phyloP scores from a whole-genome alignment of 2,113 vertebrate genomes.

The Trinectes maculatus region DNA sequence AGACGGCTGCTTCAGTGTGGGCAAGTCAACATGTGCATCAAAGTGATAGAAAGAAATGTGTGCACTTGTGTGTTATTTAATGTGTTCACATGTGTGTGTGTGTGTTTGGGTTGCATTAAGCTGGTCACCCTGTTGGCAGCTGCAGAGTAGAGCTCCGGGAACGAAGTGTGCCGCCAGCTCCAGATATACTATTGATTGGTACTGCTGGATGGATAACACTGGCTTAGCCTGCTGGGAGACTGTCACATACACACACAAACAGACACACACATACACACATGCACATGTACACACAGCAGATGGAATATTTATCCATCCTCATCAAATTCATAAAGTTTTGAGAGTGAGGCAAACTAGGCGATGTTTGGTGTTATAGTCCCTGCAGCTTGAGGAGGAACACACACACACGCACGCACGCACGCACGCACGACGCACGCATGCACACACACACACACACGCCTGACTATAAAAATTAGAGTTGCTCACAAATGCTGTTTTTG shows the following conservation, averaged over 20 bases:
- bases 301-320: slow-evolving; percentile 79
- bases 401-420: slow-evolving; percentile 19
- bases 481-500: slow-evolving; percentile 11
- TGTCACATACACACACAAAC: slow-evolving; percentile 37
- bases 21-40: slow-evolving; percentile 38
- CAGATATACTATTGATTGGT: slow-evolving; percentile 74
- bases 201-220: slow-evolving; percentile 77
- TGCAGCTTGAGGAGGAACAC: slow-evolving; percentile 48
- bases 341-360: slow-evolving; percentile 62
- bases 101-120: slow-evolving; percentile 58
- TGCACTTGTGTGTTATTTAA: slow-evolving; percentile 52
- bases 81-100: slow-evolving; percentile 45
- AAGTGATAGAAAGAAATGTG: slow-evolving; percentile 57
- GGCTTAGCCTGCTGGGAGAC: slow-evolving; percentile 74
- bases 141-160: slow-evolving; percentile 62
- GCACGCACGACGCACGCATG: slow-evolving; percentile 21
- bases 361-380: slow-evolving; percentile 68
- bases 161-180: slow-evolving; percentile 67
- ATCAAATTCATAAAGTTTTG: slow-evolving; percentile 78
- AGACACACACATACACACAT: slow-evolving; percentile 23
- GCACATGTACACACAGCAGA: slow-evolving; percentile 65
- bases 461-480: slow-evolving; percentile 56
- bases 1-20: slow-evolving; percentile 42
- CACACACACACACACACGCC: slow-evolving; percentile 16
- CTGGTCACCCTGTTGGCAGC: slow-evolving; percentile 73